Evolutionary conservation across 1,140 invertebrate species (phyloP).

Genomic region (Aphis gossypii): DNA sequence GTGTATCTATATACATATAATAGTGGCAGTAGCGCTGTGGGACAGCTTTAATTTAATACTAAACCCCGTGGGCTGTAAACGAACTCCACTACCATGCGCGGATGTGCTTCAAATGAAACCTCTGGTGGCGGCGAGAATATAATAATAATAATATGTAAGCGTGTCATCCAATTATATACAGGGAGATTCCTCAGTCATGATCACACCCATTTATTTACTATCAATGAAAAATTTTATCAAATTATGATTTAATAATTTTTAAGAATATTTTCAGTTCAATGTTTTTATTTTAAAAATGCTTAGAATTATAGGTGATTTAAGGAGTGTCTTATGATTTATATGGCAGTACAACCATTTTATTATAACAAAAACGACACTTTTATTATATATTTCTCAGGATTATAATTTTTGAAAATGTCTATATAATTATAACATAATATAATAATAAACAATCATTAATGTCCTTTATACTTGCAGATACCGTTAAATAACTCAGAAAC

Average conservation of each 20-base stretch:
- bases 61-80: conserved; percentile 8
- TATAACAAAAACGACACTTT: neutral
- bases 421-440: neutral
- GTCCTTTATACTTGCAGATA: neutral
- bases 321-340: no score
- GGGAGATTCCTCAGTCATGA: no score
- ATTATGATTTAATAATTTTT: neutral
- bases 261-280: no score
- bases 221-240: neutral
- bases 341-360: neutral
- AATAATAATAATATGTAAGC: conserved; percentile 13
- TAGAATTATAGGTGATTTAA: no score
- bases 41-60: conserved; percentile 50
- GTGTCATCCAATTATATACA: neutral
- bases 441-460: no score
- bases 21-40: neutral
- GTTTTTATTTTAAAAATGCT: no score
- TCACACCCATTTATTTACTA: neutral
- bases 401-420: neutral
- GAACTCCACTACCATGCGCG: neutral
- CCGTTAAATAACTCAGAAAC: neutral
- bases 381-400: neutral
- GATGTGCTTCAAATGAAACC: conserved; percentile 44
- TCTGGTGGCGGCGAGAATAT: neutral
- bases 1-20: neutral